Percentiles rank a stretch among this genome's conserved stretches.
Evolutionary conservation across 2,113 vertebrate genomes (phyloP).

Genomic region (Origma solitaria): DNA sequence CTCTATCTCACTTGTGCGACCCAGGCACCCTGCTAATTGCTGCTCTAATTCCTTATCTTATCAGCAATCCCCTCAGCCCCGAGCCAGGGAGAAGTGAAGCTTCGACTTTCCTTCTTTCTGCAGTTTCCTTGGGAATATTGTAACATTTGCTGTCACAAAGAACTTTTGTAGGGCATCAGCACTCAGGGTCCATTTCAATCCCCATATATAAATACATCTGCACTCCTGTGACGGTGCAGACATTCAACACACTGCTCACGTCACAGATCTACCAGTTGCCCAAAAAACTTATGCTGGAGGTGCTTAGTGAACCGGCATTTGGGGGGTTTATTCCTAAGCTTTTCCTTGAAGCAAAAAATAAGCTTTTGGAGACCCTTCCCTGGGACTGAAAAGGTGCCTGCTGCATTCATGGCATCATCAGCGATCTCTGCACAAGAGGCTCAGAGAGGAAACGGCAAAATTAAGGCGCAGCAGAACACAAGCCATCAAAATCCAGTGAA

Average conservation of each 20-base stretch:
- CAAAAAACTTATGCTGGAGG: fast-evolving
- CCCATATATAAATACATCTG: fast-evolving
- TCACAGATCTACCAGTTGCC: not conserved
- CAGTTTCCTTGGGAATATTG: not conserved
- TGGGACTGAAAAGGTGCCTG: not conserved
- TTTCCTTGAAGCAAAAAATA: not conserved
- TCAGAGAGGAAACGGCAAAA: not conserved
- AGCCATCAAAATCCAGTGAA: not conserved
- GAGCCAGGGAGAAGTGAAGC: not conserved
- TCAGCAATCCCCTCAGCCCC: not conserved
- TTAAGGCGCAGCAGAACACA: not conserved
- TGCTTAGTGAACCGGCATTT: not conserved
- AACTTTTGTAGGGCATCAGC: not conserved
- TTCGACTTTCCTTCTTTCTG: not conserved
- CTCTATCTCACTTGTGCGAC: fast-evolving
- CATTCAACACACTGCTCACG: not conserved
- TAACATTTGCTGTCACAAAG: not conserved
- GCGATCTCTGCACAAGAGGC: not conserved
- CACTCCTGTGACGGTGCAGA: not conserved
- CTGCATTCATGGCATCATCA: not conserved
- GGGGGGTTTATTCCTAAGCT: not conserved
- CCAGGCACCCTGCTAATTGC: not conserved
- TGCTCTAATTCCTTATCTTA: not conserved
- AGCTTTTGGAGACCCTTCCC: not conserved
- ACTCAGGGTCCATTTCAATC: not conserved